phyloP scores from a whole-genome alignment of 2,888 invertebrate species.

The Luperina nickerlii region DNA sequence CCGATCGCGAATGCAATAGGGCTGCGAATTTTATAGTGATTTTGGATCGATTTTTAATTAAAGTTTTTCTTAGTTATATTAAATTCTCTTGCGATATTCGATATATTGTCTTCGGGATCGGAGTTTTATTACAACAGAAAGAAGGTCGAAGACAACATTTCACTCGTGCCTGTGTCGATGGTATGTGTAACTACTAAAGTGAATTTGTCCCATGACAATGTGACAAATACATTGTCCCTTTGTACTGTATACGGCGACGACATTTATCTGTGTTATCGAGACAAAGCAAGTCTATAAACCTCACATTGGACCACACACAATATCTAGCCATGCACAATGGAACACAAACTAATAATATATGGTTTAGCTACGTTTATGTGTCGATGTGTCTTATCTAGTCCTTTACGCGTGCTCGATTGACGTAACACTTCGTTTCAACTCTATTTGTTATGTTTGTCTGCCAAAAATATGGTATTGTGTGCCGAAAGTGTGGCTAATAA shows the following conservation, averaged over 20 bases:
- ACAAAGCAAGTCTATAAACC: slow-evolving; percentile 89
- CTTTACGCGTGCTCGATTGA: slow-evolving; percentile 80
- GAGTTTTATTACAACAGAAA: slow-evolving; percentile 61
- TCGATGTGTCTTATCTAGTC: slow-evolving; percentile 82
- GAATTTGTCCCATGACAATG: slow-evolving; percentile 86
- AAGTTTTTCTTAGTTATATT: slow-evolving; percentile 77
- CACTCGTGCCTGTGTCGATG: slow-evolving; percentile 70
- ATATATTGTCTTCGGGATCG: slow-evolving; percentile 39
- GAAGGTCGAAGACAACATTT: slow-evolving; percentile 68
- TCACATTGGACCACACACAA: slow-evolving; percentile 90
- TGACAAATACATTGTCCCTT: slow-evolving; percentile 86
- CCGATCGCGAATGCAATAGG: slow-evolving; percentile 89
- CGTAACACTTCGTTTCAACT: slow-evolving; percentile 74
- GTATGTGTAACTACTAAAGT: slow-evolving; percentile 80
- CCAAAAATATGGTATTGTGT: slow-evolving; percentile 74
- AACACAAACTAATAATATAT: slow-evolving; percentile 86
- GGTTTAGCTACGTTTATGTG: slow-evolving; percentile 82
- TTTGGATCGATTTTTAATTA: slow-evolving; percentile 87
- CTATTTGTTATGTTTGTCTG: slow-evolving; percentile 75
- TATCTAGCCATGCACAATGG: slow-evolving; percentile 85
- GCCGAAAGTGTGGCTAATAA: slow-evolving; percentile 68
- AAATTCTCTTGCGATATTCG: slow-evolving; percentile 64
- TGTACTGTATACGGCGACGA: slow-evolving; percentile 87
- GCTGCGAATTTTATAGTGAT: slow-evolving; percentile 88
- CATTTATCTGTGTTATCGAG: slow-evolving; percentile 90